Evolutionary conservation across 2,888 invertebrate genomes (phyloP).

Genomic region (Ophonus ardosiacus): DNA sequence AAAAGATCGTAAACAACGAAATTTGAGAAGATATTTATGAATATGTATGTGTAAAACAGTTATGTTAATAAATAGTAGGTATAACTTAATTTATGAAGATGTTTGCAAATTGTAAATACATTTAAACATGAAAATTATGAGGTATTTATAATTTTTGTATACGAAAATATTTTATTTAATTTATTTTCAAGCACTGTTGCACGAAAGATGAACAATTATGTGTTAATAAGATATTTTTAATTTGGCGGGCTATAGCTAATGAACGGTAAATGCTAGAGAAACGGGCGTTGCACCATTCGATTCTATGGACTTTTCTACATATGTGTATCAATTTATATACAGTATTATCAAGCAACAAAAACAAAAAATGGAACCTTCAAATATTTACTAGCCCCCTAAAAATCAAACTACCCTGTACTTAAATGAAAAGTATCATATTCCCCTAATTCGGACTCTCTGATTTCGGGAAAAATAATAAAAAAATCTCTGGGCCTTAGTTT

Average conservation of each 20-base stretch:
- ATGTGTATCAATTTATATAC: too few species aligned
- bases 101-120: background rate
- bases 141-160: background rate
- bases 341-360: too few species aligned
- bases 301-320: too few species aligned
- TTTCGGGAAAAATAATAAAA: too few species aligned
- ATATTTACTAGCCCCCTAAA: too few species aligned
- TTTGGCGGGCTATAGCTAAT: background rate
- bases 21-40: constrained; percentile 17
- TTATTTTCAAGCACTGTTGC: background rate
- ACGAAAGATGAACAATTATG: background rate
- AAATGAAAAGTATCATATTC: too few species aligned
- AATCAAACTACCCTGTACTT: too few species aligned
- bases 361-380: too few species aligned
- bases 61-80: background rate
- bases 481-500: too few species aligned
- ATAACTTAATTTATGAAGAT: background rate
- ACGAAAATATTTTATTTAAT: background rate
- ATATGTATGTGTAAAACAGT: constrained; percentile 1
- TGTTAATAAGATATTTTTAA: background rate
- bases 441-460: too few species aligned
- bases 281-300: too few species aligned
- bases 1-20: background rate
- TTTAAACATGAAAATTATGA: background rate
- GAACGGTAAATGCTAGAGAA: too few species aligned